Base-by-base conservation (phyloP, 2,888 invertebrate species). In the Tiliacea aurago region DNA sequence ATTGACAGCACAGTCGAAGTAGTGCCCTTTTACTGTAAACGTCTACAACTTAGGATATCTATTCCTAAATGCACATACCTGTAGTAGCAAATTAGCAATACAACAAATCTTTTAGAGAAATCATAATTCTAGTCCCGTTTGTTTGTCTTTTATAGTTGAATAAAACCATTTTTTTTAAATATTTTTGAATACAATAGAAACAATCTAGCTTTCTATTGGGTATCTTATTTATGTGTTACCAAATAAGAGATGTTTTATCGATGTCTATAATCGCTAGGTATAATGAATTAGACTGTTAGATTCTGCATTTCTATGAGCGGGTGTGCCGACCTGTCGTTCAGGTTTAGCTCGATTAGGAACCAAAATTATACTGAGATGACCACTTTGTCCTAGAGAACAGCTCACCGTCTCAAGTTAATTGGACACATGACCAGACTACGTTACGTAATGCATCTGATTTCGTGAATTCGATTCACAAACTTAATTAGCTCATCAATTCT, bases 331-430 rank as follows among this genome's bases (percentile, higher is more conserved):
- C 79, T 70, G 89, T 87, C 81, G 78, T 69, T 85, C 88, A 83
- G 78, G 89, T 88, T 88, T 87, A 81, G 73, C 81, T 85, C 73
- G 72, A 86, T 86, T 87, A 82, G 75, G 81, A 74, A 80, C 84
- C 80, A 76, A 90, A 88, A 88, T 90, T 90, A 90, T 90, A 81
- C 88, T 58, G 80, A 74, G 86, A 89, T 89, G 90, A 90, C 90
- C 90, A 84, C 83, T 89, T 88, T 87, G 90, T 86, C 88, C 89
- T 73, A 68, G 66, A 70, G 53, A 72, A 80, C 53, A 74, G 64
- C 73, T 81, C 70, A 68, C 68, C 69, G 62, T 65, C 69, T 78
- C 70, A 41, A 69, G 61, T 73, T 88, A 85, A 88, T 89, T 86
- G 84, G 84, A 76, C 76, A 84, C 77, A 83, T 84, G 76, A 73